Base-by-base conservation (phyloP, 2,113 vertebrate genomes). In the Saguinus imperator region DNA sequence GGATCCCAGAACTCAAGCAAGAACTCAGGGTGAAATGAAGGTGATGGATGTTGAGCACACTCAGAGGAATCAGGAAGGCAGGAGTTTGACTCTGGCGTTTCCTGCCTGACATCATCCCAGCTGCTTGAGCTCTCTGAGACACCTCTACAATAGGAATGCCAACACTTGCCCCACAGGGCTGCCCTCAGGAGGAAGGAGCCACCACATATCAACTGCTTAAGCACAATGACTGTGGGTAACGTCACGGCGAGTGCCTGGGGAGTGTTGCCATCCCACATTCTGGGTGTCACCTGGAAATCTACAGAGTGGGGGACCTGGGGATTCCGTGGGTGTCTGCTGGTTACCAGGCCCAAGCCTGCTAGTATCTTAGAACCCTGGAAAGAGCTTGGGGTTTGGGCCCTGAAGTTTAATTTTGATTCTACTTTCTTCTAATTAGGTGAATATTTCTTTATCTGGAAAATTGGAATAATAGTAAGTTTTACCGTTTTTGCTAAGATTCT, bases 131-230 rank as follows among this genome's bases (percentile, higher is more conserved):
- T 5, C 21, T 29, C 61, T 52, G 52, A 43, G 58, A 64, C 13
- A 20, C 23, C n/a, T 11, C 1, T 17, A 5, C 23, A 45, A 20
- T 1, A 2, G 12, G 23, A 32, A n/a, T 12, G 1, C 20, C 7
- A n/a, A 8, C 18, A 32, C 23, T 25, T 11, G 37, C 88, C 27
- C 35, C 57, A 2, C 2, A 10, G 16, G 32, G 12, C 13, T 73
- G 27, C n/a, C n/a, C 20, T 18, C 18, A 6, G 9, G 29, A 23
- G 35, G 16, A 35, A n/a, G 10, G 86, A 83, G 29, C 52, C 8
- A 8, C 66, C 9, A 16, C 14, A 20, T 1, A 25, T 17, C 12
- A 64, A 14, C 12, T 1, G 12, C 13, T 2, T 43, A 25, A 57
- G 18, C 1, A 0, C 18, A 83, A n/a, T 2, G 8, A 23, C 27